Conservation (phyloP, 2,113 vertebrate species). For the Orycteropus afer region DNA sequence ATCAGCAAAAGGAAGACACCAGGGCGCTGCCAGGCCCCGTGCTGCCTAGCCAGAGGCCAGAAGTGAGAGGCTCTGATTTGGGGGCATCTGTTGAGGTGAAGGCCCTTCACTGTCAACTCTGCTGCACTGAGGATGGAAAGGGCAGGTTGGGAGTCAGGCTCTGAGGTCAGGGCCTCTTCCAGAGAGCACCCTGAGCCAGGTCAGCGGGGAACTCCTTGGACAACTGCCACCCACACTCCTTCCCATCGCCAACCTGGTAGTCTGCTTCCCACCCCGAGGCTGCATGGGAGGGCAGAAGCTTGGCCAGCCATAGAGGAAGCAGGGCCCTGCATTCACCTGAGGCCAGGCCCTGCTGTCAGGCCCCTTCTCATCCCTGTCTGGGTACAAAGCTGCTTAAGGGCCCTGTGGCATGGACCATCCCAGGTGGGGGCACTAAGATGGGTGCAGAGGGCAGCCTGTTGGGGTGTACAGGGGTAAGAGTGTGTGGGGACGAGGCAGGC, state of each 20-base stretch:
- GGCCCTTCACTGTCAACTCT: slow-evolving; percentile 81
- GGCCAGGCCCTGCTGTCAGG: not conserved
- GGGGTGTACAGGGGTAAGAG: not conserved
- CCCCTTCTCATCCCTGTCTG: not conserved
- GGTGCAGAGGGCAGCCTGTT: too few species aligned
- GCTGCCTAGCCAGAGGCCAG: accelerated
- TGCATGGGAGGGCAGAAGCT: not conserved
- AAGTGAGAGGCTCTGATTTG: slow-evolving; percentile 72
- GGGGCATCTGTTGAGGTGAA: slow-evolving; percentile 88
- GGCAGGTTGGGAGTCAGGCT: not conserved
- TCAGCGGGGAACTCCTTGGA: not conserved
- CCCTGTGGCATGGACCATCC: not conserved
- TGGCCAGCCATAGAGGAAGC: not conserved
- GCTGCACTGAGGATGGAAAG: slow-evolving; percentile 61
- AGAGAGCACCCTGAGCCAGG: not conserved
- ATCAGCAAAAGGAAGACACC: too few species aligned
- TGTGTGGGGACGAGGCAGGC: not conserved
- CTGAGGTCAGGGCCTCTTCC: not conserved
- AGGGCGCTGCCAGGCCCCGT: not conserved
- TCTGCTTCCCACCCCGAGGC: not conserved
- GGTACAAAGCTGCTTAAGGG: not conserved
- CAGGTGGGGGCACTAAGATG: not conserved
- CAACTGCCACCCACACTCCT: not conserved
- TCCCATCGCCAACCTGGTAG: accelerated
- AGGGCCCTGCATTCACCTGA: not conserved